Conservation (phyloP, 2,888 invertebrate genomes). For the Watsonalla binaria region DNA sequence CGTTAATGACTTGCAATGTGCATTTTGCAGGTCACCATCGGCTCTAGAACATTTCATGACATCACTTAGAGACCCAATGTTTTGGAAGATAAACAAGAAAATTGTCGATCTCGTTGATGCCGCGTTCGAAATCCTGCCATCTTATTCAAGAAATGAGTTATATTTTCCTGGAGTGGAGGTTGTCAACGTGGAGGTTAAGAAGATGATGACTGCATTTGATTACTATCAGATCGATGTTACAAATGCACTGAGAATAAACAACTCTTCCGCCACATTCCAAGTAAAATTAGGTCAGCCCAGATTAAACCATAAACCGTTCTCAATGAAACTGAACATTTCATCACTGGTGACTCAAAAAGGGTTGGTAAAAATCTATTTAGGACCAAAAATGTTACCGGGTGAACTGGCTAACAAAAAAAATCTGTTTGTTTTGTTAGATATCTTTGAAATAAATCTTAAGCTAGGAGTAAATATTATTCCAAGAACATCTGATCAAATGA, state of each 20-base stretch:
- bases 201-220: conserved; percentile 82
- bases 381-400: conserved; percentile 82
- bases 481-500: conserved; percentile 80
- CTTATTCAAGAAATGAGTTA: conserved; percentile 80
- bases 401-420: conserved; percentile 72
- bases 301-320: conserved; percentile 85
- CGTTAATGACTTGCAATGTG: conserved; percentile 3
- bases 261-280: conserved; percentile 48
- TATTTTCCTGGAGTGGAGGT: conserved; percentile 81
- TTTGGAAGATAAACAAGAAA: conserved; percentile 82
- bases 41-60: conserved; percentile 76
- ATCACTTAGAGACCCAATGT: conserved; percentile 83
- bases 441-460: conserved; percentile 77
- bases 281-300: conserved; percentile 78
- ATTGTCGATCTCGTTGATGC: conserved; percentile 76
- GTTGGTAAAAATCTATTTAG: conserved; percentile 82
- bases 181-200: conserved; percentile 80
- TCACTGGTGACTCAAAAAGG: conserved; percentile 80
- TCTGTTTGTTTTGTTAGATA: conserved; percentile 79
- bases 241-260: conserved; percentile 70
- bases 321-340: conserved; percentile 79
- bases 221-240: conserved; percentile 81
- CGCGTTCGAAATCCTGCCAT: conserved; percentile 74
- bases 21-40: conserved; percentile 40
- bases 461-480: conserved; percentile 82